Percentiles rank a stretch among this genome's conserved stretches.
Conservation (phyloP, 1,140 invertebrate species). For the Papilio helenus region DNA sequence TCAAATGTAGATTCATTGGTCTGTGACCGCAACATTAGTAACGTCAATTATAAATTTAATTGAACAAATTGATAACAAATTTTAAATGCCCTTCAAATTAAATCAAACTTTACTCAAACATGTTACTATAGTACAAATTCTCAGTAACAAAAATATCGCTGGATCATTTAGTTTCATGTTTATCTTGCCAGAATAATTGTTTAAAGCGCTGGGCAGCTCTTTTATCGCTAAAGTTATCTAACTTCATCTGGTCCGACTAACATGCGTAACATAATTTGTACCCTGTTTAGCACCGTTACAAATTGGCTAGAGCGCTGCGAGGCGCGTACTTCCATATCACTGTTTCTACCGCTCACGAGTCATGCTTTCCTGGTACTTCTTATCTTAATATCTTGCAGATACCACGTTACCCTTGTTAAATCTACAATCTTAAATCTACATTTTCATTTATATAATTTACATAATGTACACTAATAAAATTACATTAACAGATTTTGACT, state of each 20-base stretch:
- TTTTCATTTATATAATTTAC: no score
- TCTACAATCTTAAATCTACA: no score
- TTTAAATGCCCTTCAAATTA: not conserved
- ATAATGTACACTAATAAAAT: no score
- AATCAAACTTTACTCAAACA: not conserved
- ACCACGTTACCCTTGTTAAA: not conserved
- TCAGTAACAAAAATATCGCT: not conserved
- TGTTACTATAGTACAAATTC: no score
- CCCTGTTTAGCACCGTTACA: slow-evolving; percentile 42
- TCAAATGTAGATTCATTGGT: slow-evolving; percentile 42
- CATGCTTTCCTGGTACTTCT: slow-evolving; percentile 33
- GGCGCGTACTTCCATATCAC: slow-evolving; percentile 30
- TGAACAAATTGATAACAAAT: slow-evolving; percentile 20
- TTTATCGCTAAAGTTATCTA: slow-evolving; percentile 20
- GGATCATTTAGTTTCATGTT: not conserved
- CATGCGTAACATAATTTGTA: slow-evolving; percentile 29
- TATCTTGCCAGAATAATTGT: not conserved
- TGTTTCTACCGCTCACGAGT: slow-evolving; percentile 28
- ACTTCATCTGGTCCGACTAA: slow-evolving; percentile 29
- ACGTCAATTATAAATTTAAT: slow-evolving; percentile 22
- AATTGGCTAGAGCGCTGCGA: slow-evolving; percentile 40
- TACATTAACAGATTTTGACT: no score
- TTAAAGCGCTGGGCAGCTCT: not conserved
- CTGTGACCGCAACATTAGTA: slow-evolving; percentile 16
- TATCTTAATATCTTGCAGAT: slow-evolving; percentile 39